Conservation (phyloP, 1,140 invertebrate genomes). For the Drosophila sturtevanti region DNA sequence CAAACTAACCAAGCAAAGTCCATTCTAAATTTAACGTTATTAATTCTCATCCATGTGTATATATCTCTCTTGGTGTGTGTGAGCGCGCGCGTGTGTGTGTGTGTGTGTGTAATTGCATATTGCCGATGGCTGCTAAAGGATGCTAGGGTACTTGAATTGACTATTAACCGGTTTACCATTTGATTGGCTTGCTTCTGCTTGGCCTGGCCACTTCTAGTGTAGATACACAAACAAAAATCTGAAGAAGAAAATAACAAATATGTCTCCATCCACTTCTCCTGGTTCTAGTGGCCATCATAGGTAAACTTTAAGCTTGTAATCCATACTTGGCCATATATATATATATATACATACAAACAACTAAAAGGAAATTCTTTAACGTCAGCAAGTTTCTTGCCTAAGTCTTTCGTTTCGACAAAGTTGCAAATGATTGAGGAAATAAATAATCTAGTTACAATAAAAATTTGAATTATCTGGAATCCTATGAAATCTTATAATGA, state of each 20-base stretch:
- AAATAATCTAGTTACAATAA: conserved; percentile 4
- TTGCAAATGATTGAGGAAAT: background rate
- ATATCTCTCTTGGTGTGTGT: conserved; percentile 4
- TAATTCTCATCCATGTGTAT: conserved; percentile 12
- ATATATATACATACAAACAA: background rate
- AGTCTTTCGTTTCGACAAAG: conserved; percentile 49
- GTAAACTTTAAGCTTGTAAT: conserved; percentile 49
- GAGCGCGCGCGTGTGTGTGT: conserved; percentile 25
- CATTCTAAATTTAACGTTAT: conserved; percentile 78
- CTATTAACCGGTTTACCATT: conserved; percentile 75
- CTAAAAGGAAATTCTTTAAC: background rate
- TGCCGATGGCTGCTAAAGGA: conserved; percentile 50
- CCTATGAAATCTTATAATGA: too few relatives aligned
- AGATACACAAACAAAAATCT: conserved; percentile 67
- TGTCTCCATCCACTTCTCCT: conserved; percentile 31
- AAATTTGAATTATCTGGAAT: too few relatives aligned
- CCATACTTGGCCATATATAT: conserved; percentile 47
- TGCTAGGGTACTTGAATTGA: conserved; percentile 35
- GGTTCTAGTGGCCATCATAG: background rate
- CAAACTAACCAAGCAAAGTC: conserved; percentile 62
- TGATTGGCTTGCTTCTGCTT: conserved; percentile 60
- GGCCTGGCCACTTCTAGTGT: conserved; percentile 62
- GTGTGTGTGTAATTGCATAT: conserved; percentile 47
- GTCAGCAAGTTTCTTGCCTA: conserved; percentile 46
- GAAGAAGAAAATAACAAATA: too few relatives aligned